Percentiles rank a stretch among this genome's conserved stretches.
phyloP scores from a whole-genome alignment of 2,113 vertebrate species.

The Xiphophorus maculatus region DNA sequence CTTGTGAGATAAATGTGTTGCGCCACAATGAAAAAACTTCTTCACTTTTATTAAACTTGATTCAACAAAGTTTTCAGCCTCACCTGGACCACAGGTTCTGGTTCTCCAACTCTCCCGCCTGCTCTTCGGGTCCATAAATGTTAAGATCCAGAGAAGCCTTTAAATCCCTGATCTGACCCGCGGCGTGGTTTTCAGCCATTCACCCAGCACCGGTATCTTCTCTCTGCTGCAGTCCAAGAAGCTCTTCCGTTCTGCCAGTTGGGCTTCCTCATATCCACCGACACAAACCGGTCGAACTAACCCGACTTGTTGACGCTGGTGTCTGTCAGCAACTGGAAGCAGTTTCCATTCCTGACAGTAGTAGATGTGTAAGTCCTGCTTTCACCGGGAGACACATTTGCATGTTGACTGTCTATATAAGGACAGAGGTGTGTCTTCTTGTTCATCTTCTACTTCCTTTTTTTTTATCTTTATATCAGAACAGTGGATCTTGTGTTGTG shows the following conservation, averaged over 20 bases:
- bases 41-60: neutral
- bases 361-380: neutral
- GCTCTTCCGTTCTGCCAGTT: neutral
- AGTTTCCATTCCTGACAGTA: neutral
- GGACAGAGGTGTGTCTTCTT: neutral
- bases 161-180: neutral
- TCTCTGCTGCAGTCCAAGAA: too few relatives aligned
- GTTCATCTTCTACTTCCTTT: too few relatives aligned
- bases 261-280: neutral
- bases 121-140: neutral
- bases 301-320: slow-evolving; percentile 50
- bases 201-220: neutral
- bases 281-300: slow-evolving; percentile 30
- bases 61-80: slow-evolving; percentile 13
- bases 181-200: slow-evolving; percentile 51
- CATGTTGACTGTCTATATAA: neutral
- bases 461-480: too few relatives aligned
- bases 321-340: neutral
- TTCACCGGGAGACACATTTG: neutral
- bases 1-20: neutral
- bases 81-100: slow-evolving; percentile 70
- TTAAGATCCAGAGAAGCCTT: neutral
- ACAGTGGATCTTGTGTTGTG: too few relatives aligned
- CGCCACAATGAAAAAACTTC: neutral
- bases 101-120: neutral